Conservation (phyloP, 2,888 invertebrate species). For the Dexiosoma caninum region DNA sequence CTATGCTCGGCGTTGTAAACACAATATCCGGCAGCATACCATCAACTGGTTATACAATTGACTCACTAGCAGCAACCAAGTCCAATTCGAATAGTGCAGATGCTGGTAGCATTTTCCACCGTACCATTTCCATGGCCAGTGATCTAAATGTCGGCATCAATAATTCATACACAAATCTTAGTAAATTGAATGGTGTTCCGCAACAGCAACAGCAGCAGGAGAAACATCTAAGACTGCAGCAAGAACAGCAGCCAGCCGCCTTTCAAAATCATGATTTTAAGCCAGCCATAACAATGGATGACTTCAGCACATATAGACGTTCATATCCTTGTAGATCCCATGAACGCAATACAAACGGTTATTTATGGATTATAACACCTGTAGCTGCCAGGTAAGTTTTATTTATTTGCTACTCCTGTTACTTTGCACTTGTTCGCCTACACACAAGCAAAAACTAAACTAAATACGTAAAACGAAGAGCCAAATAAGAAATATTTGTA, state of each 20-base stretch:
- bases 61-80: slow-evolving; percentile 33
- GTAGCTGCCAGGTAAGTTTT: slow-evolving; percentile 77
- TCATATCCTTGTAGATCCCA: slow-evolving; percentile 44
- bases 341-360: slow-evolving; percentile 69
- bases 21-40: slow-evolving; percentile 76
- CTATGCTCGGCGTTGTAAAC: slow-evolving; percentile 69
- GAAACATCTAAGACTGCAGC: not conserved
- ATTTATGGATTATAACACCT: slow-evolving; percentile 78
- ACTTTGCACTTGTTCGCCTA: not conserved
- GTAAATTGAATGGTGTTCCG: slow-evolving; percentile 66
- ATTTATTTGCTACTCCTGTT: slow-evolving; percentile 4
- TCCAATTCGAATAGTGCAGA: not conserved
- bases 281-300: slow-evolving; percentile 31
- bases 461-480: not conserved
- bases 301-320: slow-evolving; percentile 45
- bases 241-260: slow-evolving; percentile 34
- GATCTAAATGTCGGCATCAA: slow-evolving; percentile 70
- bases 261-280: slow-evolving; percentile 53
- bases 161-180: slow-evolving; percentile 68
- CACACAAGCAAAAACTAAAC: not conserved
- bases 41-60: slow-evolving; percentile 60
- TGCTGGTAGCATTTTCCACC: slow-evolving; percentile 43
- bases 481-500: not conserved
- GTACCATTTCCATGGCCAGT: slow-evolving; percentile 64
- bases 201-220: slow-evolving; percentile 59